Evolutionary conservation across 2,888 invertebrate genomes (phyloP), one percentile per base, ranked within the genome.

Genomic region (Octonoba sinensis): DNA sequence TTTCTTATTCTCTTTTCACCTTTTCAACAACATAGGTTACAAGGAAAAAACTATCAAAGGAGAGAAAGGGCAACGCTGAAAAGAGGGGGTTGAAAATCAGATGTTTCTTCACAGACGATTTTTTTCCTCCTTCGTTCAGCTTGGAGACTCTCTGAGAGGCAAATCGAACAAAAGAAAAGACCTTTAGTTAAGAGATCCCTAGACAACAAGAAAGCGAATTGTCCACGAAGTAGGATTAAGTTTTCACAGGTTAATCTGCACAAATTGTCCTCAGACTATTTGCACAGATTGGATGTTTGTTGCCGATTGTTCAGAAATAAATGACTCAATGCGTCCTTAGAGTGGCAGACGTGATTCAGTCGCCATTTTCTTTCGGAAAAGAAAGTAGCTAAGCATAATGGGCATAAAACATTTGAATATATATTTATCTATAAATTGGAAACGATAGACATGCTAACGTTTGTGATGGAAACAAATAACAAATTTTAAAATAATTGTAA

Each of bases 191-290:
- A 27, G 27, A 62, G 54, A 51, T 49, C 44, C 44, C 27, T 8
- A n/a, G 12, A 8, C 64, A 22, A 65, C 73, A 73, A n/a, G 54
- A 56, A 56, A 73, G 51, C 64, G 56, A 64, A 73, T 64, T 64
- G 65, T 64, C 73, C 73, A 64, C 64, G 73, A 65, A 65, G 54
- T 65, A 20, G 54, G 64, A 73, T 73, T 64, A 73, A 73, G 64
- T 64, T 73, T 64, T 73, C 56, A 20, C 73, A 73, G 73, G 73
- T 73, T 72, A 73, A 73, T 73, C 73, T 73, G 64, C 46, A 65
- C 22, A 73, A 73, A 73, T 65, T 54, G 73, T 56, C 56, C 15
- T 24, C 13, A 64, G 73, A 22, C 73, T 54, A 64, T 65, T 73
- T 73, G 46, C 22, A n/a, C 54, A 73, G 73, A 73, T 73, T 73